phyloP scores from a whole-genome alignment of 2,888 invertebrate species.

The Epinotia demarniana region DNA sequence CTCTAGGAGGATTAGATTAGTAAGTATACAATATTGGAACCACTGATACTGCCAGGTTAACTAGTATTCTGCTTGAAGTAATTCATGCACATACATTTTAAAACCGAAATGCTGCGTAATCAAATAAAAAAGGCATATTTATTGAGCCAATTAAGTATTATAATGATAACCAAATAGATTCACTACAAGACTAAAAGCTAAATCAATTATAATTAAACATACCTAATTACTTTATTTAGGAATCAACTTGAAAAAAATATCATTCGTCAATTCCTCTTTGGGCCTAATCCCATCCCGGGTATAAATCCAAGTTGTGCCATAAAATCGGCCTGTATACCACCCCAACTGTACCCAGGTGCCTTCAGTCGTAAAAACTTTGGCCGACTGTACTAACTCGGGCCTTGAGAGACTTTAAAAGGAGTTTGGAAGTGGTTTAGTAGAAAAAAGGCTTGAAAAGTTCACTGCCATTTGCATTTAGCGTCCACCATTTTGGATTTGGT shows the following conservation, averaged over 20 bases:
- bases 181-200: too few relatives aligned
- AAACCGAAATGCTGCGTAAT: too few relatives aligned
- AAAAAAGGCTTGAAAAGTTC: slow-evolving; percentile 3
- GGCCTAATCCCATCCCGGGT: not conserved
- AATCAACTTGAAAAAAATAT: not conserved
- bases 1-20: too few relatives aligned
- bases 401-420: slow-evolving; percentile 6
- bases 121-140: too few relatives aligned
- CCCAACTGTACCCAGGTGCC: slow-evolving; percentile 3
- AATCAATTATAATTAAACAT: too few relatives aligned
- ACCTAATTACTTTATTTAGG: too few relatives aligned
- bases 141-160: too few relatives aligned
- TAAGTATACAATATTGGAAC: too few relatives aligned
- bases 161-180: too few relatives aligned
- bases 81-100: too few relatives aligned
- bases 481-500: slow-evolving; percentile 2
- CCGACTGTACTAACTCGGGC: slow-evolving; percentile 4
- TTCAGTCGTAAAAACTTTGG: slow-evolving; percentile 10
- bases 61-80: too few relatives aligned
- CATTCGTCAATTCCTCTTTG: not conserved
- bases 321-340: not conserved
- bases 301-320: slow-evolving; percentile 13
- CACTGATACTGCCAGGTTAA: too few relatives aligned
- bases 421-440: slow-evolving; percentile 9
- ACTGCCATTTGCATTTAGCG: slow-evolving; percentile 14